A percentile compares a stretch with the other conserved stretches of the same genome.
phyloP scores from a whole-genome alignment of 2,888 invertebrate species.

The Odontocolon sp. region DNA sequence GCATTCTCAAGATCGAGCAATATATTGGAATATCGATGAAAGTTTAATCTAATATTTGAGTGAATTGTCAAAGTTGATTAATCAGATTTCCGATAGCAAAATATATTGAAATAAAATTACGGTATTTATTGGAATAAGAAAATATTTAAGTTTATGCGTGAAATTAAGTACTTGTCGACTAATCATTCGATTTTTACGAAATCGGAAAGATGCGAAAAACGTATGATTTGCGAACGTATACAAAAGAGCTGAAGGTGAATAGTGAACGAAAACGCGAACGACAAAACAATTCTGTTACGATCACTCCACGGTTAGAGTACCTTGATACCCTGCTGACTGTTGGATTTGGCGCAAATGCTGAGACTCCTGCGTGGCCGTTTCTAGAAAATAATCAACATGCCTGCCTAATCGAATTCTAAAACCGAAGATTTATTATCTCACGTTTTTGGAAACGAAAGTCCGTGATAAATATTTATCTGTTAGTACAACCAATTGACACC shows the following conservation, averaged over 20 bases:
- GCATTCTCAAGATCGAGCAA: too few species aligned
- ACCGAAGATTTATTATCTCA: constrained; percentile 30
- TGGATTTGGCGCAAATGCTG: constrained; percentile 83
- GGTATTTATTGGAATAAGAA: too few species aligned
- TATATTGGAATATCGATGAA: too few species aligned
- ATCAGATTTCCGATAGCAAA: too few species aligned
- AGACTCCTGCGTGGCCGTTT: constrained; percentile 83
- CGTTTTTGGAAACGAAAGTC: not conserved
- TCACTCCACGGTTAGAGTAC: constrained; percentile 76
- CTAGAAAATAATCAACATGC: constrained; percentile 81
- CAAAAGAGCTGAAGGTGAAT: constrained; percentile 1
- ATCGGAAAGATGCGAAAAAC: not conserved
- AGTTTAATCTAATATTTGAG: too few species aligned
- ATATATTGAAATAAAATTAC: too few species aligned
- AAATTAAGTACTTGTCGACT: too few species aligned
- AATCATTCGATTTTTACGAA: too few species aligned
- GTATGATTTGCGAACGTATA: not conserved
- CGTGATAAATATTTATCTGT: not conserved
- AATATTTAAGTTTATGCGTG: too few species aligned
- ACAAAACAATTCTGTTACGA: constrained; percentile 29
- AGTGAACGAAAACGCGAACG: constrained; percentile 8
- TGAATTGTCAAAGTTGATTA: too few species aligned
- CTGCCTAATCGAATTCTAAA: constrained; percentile 60
- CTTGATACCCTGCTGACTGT: constrained; percentile 83
- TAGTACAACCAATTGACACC: not conserved